phyloP scores from a whole-genome alignment of 2,113 vertebrate species.

The Rhodinocichla rosea region DNA sequence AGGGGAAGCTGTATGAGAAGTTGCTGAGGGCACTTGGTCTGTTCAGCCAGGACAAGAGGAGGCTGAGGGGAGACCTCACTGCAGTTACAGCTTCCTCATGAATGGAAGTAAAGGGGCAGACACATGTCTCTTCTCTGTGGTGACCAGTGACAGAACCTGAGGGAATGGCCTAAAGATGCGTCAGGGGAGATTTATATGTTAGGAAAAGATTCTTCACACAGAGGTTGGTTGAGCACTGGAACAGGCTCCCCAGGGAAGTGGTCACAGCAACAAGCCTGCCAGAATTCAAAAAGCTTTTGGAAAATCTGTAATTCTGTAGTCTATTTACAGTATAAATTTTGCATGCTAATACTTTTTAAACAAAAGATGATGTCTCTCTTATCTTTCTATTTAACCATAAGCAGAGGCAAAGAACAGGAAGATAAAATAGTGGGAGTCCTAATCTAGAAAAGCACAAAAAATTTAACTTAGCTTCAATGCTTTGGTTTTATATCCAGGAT shows the following conservation, averaged over 20 bases:
- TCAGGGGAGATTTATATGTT: background rate
- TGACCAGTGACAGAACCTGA: background rate
- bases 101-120: background rate
- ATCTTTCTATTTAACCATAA: background rate
- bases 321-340: background rate
- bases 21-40: background rate
- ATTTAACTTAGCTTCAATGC: background rate
- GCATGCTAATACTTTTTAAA: background rate
- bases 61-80: background rate
- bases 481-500: background rate
- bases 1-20: accelerated
- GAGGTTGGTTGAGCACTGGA: background rate
- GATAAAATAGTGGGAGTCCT: background rate
- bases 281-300: background rate
- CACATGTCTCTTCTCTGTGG: background rate
- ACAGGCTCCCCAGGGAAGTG: background rate
- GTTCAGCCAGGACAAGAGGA: background rate
- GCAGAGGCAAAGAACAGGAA: background rate
- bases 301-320: background rate
- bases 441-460: background rate
- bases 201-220: background rate
- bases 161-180: background rate
- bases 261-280: background rate
- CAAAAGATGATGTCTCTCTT: background rate
- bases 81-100: background rate